phyloP scores from a whole-genome alignment of 2,797 vertebrate species.

The Rhinichthys osculus region DNA sequence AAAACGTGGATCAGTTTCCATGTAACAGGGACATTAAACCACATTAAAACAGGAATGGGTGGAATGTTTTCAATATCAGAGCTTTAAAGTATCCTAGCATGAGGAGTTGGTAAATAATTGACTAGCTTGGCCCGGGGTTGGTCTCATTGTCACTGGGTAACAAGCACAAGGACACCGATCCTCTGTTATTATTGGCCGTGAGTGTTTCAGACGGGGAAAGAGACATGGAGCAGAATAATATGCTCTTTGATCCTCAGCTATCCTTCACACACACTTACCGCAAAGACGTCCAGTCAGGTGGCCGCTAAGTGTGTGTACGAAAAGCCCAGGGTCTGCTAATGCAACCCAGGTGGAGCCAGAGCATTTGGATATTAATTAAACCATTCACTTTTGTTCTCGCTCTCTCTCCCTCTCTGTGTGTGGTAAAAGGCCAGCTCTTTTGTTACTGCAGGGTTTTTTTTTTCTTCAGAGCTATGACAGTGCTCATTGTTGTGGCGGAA shows the following conservation, averaged over 20 bases:
- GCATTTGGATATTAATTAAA: constrained; percentile 65
- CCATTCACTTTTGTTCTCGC: constrained; percentile 49
- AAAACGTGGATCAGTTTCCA: constrained; percentile 72
- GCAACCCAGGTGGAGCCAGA: constrained; percentile 74
- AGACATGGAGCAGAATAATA: constrained; percentile 73
- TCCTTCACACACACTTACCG: constrained; percentile 68
- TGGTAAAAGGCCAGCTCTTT: constrained; percentile 84
- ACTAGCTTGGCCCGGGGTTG: constrained; percentile 80
- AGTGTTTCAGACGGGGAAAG: constrained; percentile 58
- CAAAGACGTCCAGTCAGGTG: constrained; percentile 70
- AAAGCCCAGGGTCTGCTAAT: constrained; percentile 71
- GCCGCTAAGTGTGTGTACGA: constrained; percentile 60
- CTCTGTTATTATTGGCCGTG: constrained; percentile 76
- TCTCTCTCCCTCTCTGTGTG: constrained; percentile 71
- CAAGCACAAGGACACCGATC: constrained; percentile 77
- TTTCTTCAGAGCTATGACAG: constrained; percentile 79
- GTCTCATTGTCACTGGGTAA: constrained; percentile 80
- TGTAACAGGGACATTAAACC: constrained; percentile 70
- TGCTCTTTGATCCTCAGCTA: constrained; percentile 80
- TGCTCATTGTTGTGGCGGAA: constrained; percentile 84
- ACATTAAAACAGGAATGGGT: constrained; percentile 41
- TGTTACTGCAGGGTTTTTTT: constrained; percentile 83
- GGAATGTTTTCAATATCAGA: constrained; percentile 48
- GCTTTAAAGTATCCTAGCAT: constrained; percentile 36
- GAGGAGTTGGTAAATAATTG: constrained; percentile 80